These are phyloP conservation scores for Chrysotoxum bicinctum DNA, from an alignment of 2,888 invertebrate genomes.

Conservation along the genomic window DNA sequence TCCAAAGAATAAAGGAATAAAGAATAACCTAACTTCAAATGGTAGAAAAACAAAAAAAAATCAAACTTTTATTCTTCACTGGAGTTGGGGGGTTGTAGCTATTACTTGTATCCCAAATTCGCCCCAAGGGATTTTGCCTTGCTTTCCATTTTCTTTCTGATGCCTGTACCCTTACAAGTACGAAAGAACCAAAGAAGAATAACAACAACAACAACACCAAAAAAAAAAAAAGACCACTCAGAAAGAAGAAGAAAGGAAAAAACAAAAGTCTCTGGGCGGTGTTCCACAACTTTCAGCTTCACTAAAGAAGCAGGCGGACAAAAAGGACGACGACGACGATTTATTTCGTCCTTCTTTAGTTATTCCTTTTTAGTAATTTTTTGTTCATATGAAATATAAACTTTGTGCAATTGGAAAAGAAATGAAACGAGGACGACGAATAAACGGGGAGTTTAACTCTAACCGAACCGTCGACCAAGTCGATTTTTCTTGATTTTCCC, in stretches of 20 bases:
- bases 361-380: slow-evolving; percentile 24
- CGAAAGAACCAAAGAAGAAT: slow-evolving; percentile 5
- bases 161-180: slow-evolving; percentile 15
- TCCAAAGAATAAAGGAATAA: slow-evolving; percentile 11
- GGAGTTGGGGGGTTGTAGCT: slow-evolving; percentile 38
- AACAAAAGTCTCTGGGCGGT: slow-evolving; percentile 66
- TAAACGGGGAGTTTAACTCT: slow-evolving; percentile 37
- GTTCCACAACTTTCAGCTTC: slow-evolving; percentile 68
- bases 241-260: slow-evolving; percentile 38
- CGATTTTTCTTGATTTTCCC: slow-evolving; percentile 69
- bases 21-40: slow-evolving; percentile 48
- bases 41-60: slow-evolving; percentile 57
- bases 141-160: slow-evolving; percentile 34
- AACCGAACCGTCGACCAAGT: slow-evolving; percentile 60
- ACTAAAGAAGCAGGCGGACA: slow-evolving; percentile 41
- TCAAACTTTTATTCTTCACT: slow-evolving; percentile 32
- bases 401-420: slow-evolving; percentile 23
- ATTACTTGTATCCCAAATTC: slow-evolving; percentile 67
- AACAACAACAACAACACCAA: neutral
- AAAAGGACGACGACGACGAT: slow-evolving; percentile 2
- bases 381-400: slow-evolving; percentile 30
- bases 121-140: slow-evolving; percentile 56
- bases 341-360: slow-evolving; percentile 28
- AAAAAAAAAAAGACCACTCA: slow-evolving; percentile 52
- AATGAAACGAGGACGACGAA: slow-evolving; percentile 59